Conservation (phyloP, 2,888 invertebrate genomes). For the Ecdyonurus torrentis region DNA sequence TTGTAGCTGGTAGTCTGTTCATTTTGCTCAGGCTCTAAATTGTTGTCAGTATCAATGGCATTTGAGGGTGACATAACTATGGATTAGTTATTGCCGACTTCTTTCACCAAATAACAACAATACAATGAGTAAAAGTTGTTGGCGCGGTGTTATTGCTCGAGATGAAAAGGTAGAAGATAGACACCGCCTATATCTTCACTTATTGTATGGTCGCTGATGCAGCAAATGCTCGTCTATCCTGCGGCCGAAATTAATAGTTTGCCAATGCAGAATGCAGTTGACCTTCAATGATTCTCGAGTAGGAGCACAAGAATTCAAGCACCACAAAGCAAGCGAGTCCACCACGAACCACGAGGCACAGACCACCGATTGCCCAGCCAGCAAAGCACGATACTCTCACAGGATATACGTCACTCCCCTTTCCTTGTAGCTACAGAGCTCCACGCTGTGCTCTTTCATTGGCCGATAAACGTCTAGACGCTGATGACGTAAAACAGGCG, state of each 20-base stretch:
- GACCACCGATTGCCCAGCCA: not conserved
- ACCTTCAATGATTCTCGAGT: too few species aligned
- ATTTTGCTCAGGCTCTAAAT: not conserved
- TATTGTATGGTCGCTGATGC: too few species aligned
- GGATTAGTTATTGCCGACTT: not conserved
- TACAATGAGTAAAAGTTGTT: too few species aligned
- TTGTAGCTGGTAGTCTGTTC: not conserved
- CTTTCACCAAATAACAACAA: too few species aligned
- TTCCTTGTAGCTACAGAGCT: not conserved
- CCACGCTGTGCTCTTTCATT: not conserved
- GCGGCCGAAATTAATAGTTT: too few species aligned
- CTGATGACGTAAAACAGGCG: not conserved
- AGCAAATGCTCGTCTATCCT: too few species aligned
- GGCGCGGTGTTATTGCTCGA: not conserved
- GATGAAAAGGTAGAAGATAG: not conserved
- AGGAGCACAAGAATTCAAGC: too few species aligned
- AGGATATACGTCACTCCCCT: not conserved
- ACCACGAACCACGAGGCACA: not conserved
- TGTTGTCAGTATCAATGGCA: not conserved
- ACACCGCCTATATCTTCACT: not conserved
- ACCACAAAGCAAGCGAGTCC: too few species aligned
- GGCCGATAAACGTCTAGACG: not conserved
- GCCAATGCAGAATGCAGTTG: too few species aligned
- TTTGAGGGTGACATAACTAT: not conserved
- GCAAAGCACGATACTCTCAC: not conserved